Evolutionary conservation across 2,113 vertebrate species (phyloP).

Genomic region (Actenoides hombroni): DNA sequence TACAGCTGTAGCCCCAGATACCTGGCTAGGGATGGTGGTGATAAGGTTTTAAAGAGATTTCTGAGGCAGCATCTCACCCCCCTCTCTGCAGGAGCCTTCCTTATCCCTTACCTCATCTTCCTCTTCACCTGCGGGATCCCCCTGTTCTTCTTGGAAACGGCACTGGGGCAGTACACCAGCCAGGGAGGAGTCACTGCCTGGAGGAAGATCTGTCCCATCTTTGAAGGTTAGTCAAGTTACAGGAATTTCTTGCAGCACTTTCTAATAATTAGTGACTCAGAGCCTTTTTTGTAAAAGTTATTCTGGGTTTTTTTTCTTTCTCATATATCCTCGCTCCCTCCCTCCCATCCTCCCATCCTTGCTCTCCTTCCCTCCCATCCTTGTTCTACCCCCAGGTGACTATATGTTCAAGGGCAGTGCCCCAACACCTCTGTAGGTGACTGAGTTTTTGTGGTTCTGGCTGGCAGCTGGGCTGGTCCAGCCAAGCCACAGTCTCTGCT

Average conservation of each 20-base stretch:
- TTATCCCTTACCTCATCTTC: constrained; percentile 91
- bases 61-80: neutral
- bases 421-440: neutral
- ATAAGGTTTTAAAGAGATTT: neutral
- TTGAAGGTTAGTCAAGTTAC: constrained; percentile 79
- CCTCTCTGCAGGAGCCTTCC: constrained; percentile 82
- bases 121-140: constrained; percentile 90
- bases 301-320: neutral
- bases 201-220: constrained; percentile 93
- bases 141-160: constrained; percentile 89
- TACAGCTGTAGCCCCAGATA: neutral
- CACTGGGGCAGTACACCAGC: constrained; percentile 90
- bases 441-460: neutral
- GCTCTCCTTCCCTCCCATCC: neutral
- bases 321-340: neutral
- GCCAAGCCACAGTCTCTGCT: accelerated
- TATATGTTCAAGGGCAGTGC: neutral
- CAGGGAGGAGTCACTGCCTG: constrained; percentile 90
- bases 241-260: neutral
- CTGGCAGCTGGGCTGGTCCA: neutral
- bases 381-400: neutral
- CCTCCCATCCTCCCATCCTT: too few species aligned
- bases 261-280: neutral
- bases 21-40: neutral
- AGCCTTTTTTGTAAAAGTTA: neutral